Conservation (phyloP, 1,140 invertebrate genomes). For the Sminthurides bifidus region DNA sequence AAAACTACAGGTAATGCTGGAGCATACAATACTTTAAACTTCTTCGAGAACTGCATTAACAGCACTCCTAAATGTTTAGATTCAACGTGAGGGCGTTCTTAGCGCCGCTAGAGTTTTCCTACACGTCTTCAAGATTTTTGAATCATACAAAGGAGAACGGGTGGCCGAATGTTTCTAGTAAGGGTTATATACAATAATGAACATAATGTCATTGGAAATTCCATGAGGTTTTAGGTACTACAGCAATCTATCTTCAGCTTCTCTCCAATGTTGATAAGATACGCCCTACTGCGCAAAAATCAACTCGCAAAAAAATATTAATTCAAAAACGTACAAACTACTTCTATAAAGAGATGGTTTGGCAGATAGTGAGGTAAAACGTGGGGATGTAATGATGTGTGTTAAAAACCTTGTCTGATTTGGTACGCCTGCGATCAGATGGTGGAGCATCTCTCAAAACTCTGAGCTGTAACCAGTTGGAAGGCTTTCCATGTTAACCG, state of each 20-base stretch:
- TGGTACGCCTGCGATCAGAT: slow-evolving; percentile 67
- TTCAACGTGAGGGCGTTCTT: too few relatives aligned
- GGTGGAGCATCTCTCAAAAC: slow-evolving; percentile 65
- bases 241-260: too few relatives aligned
- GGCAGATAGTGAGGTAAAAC: neutral
- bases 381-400: neutral
- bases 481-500: slow-evolving; percentile 48
- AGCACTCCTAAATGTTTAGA: neutral
- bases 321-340: neutral
- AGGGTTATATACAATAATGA: too few relatives aligned
- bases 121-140: too few relatives aligned
- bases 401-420: slow-evolving; percentile 66
- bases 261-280: too few relatives aligned
- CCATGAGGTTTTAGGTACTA: too few relatives aligned
- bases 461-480: slow-evolving; percentile 62
- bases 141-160: too few relatives aligned
- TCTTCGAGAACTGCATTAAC: neutral
- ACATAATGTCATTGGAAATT: too few relatives aligned
- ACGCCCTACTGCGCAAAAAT: too few relatives aligned
- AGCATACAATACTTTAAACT: neutral
- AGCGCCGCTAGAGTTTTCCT: too few relatives aligned
- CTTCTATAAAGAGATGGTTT: neutral
- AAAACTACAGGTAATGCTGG: neutral
- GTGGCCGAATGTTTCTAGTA: too few relatives aligned
- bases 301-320: neutral